These are phyloP conservation scores for Agonopterix heracliana DNA, from an alignment of 2,888 invertebrate species.

Conservation along the genomic window DNA sequence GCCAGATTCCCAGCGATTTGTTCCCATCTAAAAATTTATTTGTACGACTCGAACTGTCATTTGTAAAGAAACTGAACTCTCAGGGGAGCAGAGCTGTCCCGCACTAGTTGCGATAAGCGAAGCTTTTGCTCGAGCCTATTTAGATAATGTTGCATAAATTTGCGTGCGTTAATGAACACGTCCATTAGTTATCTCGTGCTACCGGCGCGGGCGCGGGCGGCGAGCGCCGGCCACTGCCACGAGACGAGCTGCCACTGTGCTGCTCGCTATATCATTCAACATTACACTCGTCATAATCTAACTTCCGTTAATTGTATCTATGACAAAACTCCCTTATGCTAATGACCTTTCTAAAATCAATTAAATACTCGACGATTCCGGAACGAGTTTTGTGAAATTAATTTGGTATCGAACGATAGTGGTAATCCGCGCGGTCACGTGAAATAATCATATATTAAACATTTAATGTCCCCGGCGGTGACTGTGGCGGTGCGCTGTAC, in stretches of 20 bases:
- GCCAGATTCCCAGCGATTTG: neutral
- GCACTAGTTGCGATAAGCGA: constrained; percentile 1
- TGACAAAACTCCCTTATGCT: too few species aligned
- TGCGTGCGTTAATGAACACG: constrained; percentile 14
- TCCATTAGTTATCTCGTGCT: constrained; percentile 9
- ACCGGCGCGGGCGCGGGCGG: neutral
- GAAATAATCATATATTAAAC: constrained; percentile 38
- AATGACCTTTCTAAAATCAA: constrained; percentile 30
- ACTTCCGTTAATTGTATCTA: too few species aligned
- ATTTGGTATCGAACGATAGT: constrained; percentile 24
- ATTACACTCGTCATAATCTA: too few species aligned
- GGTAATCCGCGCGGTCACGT: constrained; percentile 24
- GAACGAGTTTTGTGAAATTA: constrained; percentile 33
- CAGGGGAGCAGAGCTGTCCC: constrained; percentile 5
- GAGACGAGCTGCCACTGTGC: too few species aligned
- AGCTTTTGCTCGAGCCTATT: constrained; percentile 3
- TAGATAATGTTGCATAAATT: constrained; percentile 18
- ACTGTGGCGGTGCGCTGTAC: constrained; percentile 11
- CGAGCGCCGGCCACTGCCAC: neutral
- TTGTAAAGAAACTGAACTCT: constrained; percentile 9
- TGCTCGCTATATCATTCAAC: too few species aligned
- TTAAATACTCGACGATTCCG: constrained; percentile 28
- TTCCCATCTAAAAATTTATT: constrained; percentile 2
- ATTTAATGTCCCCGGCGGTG: constrained; percentile 27
- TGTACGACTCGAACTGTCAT: neutral